Conservation (phyloP, 2,113 vertebrate genomes). For the Cynocephalus volans region DNA sequence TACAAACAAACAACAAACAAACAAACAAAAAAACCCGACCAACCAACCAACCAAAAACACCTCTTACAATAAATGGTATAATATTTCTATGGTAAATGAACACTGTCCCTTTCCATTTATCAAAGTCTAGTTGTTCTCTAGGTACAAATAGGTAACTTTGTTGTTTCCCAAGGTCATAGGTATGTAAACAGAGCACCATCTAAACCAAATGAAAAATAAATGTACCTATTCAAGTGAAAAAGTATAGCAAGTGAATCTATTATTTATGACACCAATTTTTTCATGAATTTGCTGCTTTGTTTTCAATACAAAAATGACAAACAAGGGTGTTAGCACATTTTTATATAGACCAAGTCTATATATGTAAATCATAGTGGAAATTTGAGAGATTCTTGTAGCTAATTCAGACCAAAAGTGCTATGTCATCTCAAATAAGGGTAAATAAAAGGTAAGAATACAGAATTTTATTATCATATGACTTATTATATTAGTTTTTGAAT, state of each 20-base stretch:
- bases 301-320: slow-evolving; percentile 62
- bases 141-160: slow-evolving; percentile 49
- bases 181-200: neutral
- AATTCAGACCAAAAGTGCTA: neutral
- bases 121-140: slow-evolving; percentile 41
- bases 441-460: neutral
- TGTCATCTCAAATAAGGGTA: neutral
- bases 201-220: slow-evolving; percentile 70
- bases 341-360: neutral
- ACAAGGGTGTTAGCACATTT: neutral
- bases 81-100: neutral
- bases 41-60: too few relatives aligned
- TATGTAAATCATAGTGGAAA: slow-evolving; percentile 22
- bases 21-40: too few relatives aligned
- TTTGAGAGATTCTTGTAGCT: neutral
- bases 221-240: slow-evolving; percentile 62
- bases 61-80: neutral
- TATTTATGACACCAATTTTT: slow-evolving; percentile 71
- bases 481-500: neutral
- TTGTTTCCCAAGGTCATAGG: neutral
- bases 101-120: slow-evolving; percentile 3
- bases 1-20: too few relatives aligned
- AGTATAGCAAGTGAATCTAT: neutral
- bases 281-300: slow-evolving; percentile 50
- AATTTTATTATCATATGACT: neutral